phyloP scores from a whole-genome alignment of 2,113 vertebrate species.

The Stercorarius parasiticus region DNA sequence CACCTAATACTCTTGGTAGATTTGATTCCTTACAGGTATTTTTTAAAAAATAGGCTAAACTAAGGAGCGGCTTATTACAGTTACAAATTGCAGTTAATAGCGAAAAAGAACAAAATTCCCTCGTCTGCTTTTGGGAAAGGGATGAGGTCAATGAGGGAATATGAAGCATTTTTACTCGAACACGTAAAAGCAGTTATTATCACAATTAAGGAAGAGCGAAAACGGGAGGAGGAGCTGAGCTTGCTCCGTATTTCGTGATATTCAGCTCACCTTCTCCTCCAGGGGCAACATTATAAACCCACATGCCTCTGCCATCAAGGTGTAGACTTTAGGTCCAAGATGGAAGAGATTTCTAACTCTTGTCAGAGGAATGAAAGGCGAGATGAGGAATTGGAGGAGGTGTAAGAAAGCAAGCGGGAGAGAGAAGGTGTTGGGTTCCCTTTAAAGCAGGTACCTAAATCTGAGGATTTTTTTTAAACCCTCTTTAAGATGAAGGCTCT shows the following conservation, averaged over 20 bases:
- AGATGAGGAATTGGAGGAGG: conserved; percentile 67
- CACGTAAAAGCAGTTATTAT: background rate
- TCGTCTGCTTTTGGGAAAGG: background rate
- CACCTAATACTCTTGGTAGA: conserved; percentile 59
- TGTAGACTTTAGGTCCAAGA: conserved; percentile 78
- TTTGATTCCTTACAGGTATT: conserved; percentile 59
- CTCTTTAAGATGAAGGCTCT: conserved; percentile 84
- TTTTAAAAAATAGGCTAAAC: background rate
- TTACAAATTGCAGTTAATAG: conserved; percentile 2
- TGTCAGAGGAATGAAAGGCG: conserved; percentile 72
- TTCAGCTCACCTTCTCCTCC: conserved; percentile 15
- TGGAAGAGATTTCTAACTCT: conserved; percentile 70
- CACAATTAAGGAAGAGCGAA: background rate
- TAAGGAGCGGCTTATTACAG: background rate
- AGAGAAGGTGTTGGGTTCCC: conserved; percentile 62
- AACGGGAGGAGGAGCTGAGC: background rate
- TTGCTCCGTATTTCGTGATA: background rate
- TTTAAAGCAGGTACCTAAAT: conserved; percentile 78
- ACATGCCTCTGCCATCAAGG: conserved; percentile 56
- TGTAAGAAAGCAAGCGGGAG: conserved; percentile 10
- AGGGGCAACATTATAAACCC: conserved; percentile 65
- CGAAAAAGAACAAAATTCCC: background rate
- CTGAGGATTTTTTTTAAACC: conserved; percentile 63
- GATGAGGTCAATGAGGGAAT: background rate
- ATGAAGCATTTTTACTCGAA: background rate